Conservation (phyloP, 2,113 vertebrate genomes). For the Sciurus niger region DNA sequence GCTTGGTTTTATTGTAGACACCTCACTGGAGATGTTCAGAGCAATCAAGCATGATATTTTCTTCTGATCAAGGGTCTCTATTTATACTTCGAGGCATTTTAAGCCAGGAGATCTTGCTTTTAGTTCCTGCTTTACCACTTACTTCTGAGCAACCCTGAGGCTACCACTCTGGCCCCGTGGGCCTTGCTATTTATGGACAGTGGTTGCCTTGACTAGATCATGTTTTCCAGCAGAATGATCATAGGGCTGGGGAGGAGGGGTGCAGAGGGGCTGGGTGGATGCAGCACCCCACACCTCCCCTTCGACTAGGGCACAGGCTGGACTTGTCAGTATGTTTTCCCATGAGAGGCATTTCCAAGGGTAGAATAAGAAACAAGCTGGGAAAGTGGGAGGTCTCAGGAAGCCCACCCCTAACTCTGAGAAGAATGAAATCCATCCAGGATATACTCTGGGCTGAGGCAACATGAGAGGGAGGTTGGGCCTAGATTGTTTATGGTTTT, state of each 20-base stretch:
- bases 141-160: not conserved
- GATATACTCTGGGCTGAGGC: not conserved
- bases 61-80: not conserved
- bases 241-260: not conserved
- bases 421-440: not conserved
- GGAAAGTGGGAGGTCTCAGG: not conserved
- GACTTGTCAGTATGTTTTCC: not conserved
- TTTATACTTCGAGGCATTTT: not conserved
- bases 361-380: not conserved
- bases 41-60: not conserved
- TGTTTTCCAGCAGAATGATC: not conserved
- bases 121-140: not conserved
- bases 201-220: not conserved
- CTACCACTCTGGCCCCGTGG: not conserved
- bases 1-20: not conserved
- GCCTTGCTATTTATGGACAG: not conserved
- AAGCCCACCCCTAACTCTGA: not conserved
- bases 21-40: not conserved
- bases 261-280: not conserved
- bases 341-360: not conserved
- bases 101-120: conserved; percentile 5
- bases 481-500: conserved; percentile 22
- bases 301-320: not conserved
- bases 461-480: not conserved
- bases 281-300: not conserved